A percentile compares a stretch with the other conserved stretches of the same genome.
These are phyloP conservation scores for Thalpophila matura DNA, from an alignment of 2,888 invertebrate genomes.

Conservation along the genomic window DNA sequence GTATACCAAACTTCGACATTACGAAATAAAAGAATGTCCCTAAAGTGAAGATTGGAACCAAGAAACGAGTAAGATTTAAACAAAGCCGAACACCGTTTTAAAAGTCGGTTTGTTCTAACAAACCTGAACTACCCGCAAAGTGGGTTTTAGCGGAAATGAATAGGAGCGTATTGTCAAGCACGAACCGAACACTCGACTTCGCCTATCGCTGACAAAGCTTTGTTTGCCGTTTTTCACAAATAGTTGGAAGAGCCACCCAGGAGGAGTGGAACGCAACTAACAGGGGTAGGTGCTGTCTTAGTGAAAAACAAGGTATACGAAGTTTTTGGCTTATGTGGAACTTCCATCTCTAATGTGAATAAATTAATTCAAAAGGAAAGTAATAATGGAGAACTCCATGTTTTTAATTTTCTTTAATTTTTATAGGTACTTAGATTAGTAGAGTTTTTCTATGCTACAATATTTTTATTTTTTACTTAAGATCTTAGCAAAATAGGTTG, in stretches of 20 bases:
- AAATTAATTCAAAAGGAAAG: conserved; percentile 30
- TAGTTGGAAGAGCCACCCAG: conserved; percentile 70
- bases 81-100: conserved; percentile 61
- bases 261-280: conserved; percentile 64
- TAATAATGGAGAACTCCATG: conserved; percentile 2
- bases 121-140: conserved; percentile 73
- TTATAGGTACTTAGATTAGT: background rate
- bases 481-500: too few species aligned
- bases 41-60: conserved; percentile 40
- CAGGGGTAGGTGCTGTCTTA: conserved; percentile 38
- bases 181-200: conserved; percentile 73
- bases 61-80: conserved; percentile 62
- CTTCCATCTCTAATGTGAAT: conserved; percentile 48
- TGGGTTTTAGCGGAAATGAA: conserved; percentile 82
- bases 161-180: conserved; percentile 78
- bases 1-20: conserved; percentile 15
- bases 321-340: conserved; percentile 41
- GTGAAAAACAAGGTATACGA: conserved; percentile 45
- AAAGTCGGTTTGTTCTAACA: conserved; percentile 68
- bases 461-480: too few species aligned
- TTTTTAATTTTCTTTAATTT: background rate
- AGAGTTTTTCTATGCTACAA: too few species aligned
- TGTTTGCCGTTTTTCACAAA: conserved; percentile 84
- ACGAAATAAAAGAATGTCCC: conserved; percentile 34
- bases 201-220: conserved; percentile 83